phyloP scores from a whole-genome alignment of 2,797 vertebrate genomes.

The Chiroxiphia lanceolata region DNA sequence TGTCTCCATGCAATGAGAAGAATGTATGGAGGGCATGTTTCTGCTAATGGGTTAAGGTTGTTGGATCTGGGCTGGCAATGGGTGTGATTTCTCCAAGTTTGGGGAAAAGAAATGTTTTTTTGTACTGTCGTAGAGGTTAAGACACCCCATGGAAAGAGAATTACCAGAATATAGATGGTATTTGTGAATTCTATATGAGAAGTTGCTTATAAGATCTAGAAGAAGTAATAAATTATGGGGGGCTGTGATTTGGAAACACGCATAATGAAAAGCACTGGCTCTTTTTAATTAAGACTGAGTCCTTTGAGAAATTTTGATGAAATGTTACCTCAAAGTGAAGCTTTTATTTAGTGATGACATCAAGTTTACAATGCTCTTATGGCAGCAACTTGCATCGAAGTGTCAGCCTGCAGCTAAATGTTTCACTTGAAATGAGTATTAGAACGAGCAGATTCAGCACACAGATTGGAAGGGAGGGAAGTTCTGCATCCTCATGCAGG shows the following conservation, averaged over 20 bases:
- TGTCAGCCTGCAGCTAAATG: not conserved
- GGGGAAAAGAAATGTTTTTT: not conserved
- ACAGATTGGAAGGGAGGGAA: no score
- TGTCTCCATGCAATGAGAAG: fast-evolving
- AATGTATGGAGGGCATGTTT: fast-evolving
- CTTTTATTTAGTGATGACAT: constrained; percentile 12
- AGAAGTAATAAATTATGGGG: not conserved
- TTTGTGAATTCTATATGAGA: not conserved
- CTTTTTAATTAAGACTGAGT: not conserved
- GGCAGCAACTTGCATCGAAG: not conserved
- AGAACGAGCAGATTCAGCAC: not conserved
- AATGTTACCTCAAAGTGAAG: not conserved
- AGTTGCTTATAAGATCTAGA: not conserved
- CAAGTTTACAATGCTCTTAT: not conserved
- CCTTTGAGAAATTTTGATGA: not conserved
- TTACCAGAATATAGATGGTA: not conserved
- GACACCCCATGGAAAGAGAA: not conserved
- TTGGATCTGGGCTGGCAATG: not conserved
- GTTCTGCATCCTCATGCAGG: not conserved
- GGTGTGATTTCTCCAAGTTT: fast-evolving
- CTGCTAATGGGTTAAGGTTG: not conserved
- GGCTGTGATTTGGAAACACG: not conserved
- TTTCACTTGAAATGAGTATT: not conserved
- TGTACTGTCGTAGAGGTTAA: not conserved
- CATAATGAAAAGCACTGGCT: not conserved